Percentiles rank a stretch among this genome's conserved stretches.
These are phyloP conservation scores for Morelia viridis DNA, from an alignment of 2,797 vertebrate species.

Conservation along the genomic window DNA sequence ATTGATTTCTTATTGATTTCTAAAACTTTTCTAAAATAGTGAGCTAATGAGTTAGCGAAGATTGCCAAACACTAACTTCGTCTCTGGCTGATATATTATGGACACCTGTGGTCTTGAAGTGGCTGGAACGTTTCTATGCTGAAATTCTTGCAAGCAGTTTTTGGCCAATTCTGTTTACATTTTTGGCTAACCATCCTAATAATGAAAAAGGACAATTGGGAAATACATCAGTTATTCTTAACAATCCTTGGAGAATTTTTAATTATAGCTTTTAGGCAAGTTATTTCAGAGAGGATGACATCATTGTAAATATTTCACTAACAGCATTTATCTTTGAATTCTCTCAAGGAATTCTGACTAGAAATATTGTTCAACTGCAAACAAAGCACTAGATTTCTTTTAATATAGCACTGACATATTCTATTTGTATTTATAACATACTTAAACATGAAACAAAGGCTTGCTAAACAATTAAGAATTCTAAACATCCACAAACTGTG, in stretches of 20 bases:
- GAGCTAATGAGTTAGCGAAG: constrained; percentile 44
- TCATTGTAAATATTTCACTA: constrained; percentile 58
- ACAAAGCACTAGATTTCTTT: constrained; percentile 31
- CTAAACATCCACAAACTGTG: not conserved
- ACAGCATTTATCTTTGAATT: constrained; percentile 57
- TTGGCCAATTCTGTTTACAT: constrained; percentile 63
- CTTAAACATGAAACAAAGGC: not conserved
- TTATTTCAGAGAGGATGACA: constrained; percentile 66
- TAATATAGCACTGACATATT: constrained; percentile 37
- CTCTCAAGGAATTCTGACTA: constrained; percentile 51
- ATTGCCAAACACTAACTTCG: constrained; percentile 60
- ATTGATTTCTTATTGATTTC: constrained; percentile 3
- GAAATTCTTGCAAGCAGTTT: constrained; percentile 63
- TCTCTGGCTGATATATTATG: constrained; percentile 60
- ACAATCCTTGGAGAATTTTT: constrained; percentile 60
- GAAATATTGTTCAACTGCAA: constrained; percentile 44
- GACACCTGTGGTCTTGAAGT: constrained; percentile 71
- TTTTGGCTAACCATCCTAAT: constrained; percentile 61
- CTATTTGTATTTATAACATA: constrained; percentile 11
- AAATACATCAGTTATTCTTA: constrained; percentile 66
- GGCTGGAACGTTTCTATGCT: constrained; percentile 62
- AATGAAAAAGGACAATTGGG: constrained; percentile 68
- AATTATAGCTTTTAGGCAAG: constrained; percentile 60
- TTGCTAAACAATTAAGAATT: not conserved
- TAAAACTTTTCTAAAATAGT: constrained; percentile 51